These are phyloP conservation scores for Stichodactyla helianthus DNA, from an alignment of 64 coral and sea anemone genomes.

Conservation along the genomic window DNA sequence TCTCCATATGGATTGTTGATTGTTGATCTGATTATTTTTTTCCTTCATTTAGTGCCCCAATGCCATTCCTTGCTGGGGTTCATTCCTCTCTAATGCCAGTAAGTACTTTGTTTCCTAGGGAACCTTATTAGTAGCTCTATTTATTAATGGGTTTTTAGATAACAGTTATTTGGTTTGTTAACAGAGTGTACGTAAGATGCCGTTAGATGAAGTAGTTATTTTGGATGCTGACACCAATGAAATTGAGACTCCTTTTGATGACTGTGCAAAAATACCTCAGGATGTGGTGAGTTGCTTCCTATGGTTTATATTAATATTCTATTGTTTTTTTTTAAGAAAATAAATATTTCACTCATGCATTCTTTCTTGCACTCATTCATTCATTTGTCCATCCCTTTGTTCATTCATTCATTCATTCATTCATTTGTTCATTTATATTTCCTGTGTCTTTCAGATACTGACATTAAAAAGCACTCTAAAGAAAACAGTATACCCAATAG, in stretches of 20 bases:
- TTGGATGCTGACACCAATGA: constrained; percentile 83
- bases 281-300: constrained; percentile 13
- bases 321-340: no score
- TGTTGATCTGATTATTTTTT: not conserved
- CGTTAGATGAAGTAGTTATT: constrained; percentile 92
- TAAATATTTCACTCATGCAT: no score
- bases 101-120: not conserved
- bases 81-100: constrained; percentile 94
- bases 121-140: not conserved
- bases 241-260: constrained; percentile 71
- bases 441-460: constrained; percentile 11
- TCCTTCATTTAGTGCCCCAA: constrained; percentile 76
- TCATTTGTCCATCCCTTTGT: no score
- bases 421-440: not conserved
- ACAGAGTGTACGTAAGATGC: constrained; percentile 83
- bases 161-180: not conserved
- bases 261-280: constrained; percentile 52
- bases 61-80: constrained; percentile 91
- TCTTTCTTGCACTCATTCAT: no score
- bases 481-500: constrained; percentile 75
- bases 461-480: constrained; percentile 76
- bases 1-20: no score
- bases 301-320: not conserved
- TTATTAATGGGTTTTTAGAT: not conserved
- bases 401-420: not conserved